Evolutionary conservation across 1,140 invertebrate species (phyloP), one percentile per base, ranked within the genome.

Genomic region (Drosophila orosa): DNA sequence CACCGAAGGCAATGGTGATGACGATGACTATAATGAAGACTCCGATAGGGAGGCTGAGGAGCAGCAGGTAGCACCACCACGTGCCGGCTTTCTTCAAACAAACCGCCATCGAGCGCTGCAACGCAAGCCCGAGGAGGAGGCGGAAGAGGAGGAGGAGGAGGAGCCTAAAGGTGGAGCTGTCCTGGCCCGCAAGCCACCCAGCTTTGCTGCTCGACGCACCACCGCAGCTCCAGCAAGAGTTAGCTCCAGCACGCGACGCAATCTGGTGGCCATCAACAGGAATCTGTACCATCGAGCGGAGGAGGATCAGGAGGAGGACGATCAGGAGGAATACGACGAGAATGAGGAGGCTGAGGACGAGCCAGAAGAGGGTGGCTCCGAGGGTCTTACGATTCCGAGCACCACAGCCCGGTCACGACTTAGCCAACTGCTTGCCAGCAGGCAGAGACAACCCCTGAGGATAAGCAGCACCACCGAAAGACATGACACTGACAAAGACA

Each of bases 341-440:
- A 24, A 65, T 2, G 67, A 74, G n/a, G 66, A 86, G 4, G 25
- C 12, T 35, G 59, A 76, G 1, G 60, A 65, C 1, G 35, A 60
- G 8, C 72, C 76, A 17, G 42, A 83, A 17, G 27, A 37, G 17
- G 62, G n/a, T n/a, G n/a, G 19, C 22, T 19, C 56, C 3, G 37
- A 8, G 17, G 22, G 15, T 12, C 24, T n/a, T 5, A 17, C 9
- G 33, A 57, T 58, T 17, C 24, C 0, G 19, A 44, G 24, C 33
- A 48, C 25, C 22, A 80, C 44, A 8, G 27, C 73, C 8, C 37
- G 67, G 10, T 69, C 74, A 10, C 37, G 54, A 27, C 62, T 78
- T 3, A 72, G 65, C 42, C 82, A 75, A 57, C 50, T 81, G 59
- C 78, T 86, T 59, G 82, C 82, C 78, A 78, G 66, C 40, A 78